Conservation (phyloP, 2,113 vertebrate genomes). For the Crypturellus undulatus region DNA sequence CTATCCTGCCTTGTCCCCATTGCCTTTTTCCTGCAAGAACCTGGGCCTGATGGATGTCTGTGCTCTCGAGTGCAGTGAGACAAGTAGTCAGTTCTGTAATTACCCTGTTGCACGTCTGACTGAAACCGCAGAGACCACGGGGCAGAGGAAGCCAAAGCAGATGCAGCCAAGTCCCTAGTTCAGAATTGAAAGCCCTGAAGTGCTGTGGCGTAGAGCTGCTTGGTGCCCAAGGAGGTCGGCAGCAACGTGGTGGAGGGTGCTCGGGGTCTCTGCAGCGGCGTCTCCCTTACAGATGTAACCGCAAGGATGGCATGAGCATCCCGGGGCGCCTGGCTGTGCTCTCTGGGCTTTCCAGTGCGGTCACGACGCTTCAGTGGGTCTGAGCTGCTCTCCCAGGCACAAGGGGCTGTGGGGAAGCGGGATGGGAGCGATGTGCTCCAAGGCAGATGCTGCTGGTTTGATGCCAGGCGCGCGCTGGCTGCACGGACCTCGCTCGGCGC, state of each 20-base stretch:
- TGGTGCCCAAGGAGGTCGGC: not conserved
- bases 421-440: not conserved
- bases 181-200: not conserved
- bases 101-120: not conserved
- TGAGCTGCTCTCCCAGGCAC: accelerated
- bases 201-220: not conserved
- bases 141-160: not conserved
- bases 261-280: not conserved
- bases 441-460: not conserved
- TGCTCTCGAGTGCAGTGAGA: not conserved
- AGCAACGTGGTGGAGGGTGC: not conserved
- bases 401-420: not conserved
- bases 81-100: not conserved
- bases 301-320: not conserved
- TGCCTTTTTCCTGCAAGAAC: not conserved
- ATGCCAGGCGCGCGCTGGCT: too few species aligned
- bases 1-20: not conserved
- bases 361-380: too few species aligned
- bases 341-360: not conserved
- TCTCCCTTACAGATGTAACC: not conserved
- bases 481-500: not conserved
- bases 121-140: not conserved
- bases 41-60: not conserved
- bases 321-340: not conserved
- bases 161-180: not conserved